phyloP scores from a whole-genome alignment of 2,113 vertebrate species.

The Prochilodus magdalenae region DNA sequence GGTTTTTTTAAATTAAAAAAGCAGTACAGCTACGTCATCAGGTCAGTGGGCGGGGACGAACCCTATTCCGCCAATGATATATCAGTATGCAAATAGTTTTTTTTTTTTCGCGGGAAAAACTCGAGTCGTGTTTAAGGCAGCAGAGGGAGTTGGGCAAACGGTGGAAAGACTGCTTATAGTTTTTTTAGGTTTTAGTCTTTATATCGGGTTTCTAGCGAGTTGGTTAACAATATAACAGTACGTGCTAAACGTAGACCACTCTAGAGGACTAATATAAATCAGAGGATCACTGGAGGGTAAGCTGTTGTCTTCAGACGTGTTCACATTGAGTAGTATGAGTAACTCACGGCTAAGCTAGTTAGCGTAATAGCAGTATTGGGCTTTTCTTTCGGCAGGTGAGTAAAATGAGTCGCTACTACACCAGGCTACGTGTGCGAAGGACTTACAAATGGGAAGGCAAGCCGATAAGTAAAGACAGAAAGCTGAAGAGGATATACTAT shows the following conservation, averaged over 20 bases:
- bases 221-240: neutral
- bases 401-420: constrained; percentile 75
- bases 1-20: no score
- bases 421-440: constrained; percentile 69
- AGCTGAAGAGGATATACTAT: constrained; percentile 69
- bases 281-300: constrained; percentile 7
- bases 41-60: constrained; percentile 10
- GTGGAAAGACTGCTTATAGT: neutral
- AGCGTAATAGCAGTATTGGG: no score
- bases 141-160: neutral
- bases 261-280: neutral
- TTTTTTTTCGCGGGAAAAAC: constrained; percentile 35
- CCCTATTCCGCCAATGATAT: neutral
- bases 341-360: neutral
- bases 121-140: neutral
- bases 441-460: constrained; percentile 80
- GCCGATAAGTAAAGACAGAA: constrained; percentile 71
- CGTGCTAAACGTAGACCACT: no score
- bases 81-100: constrained; percentile 7
- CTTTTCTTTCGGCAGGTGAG: neutral
- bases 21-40: neutral
- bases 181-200: neutral
- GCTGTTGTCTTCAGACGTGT: no score
- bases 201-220: neutral
- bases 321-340: neutral